Evolutionary conservation across 2,888 invertebrate species (phyloP).

Genomic region (Conomelus anceps): DNA sequence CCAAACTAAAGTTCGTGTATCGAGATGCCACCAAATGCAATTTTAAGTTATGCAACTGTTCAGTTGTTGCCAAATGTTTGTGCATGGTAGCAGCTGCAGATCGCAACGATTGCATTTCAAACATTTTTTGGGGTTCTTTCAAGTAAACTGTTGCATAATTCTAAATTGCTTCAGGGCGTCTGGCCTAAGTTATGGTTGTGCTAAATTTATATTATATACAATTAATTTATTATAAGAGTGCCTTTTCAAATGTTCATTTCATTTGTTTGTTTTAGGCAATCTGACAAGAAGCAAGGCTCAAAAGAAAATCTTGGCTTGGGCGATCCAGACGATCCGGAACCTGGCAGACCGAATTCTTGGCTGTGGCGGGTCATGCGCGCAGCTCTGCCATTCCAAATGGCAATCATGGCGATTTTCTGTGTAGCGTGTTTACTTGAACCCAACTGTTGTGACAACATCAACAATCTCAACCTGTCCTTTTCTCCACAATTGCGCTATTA

Average conservation of each 20-base stretch:
- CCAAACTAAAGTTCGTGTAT: too few relatives aligned
- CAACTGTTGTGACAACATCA: conserved; percentile 69
- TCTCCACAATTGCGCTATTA: conserved; percentile 76
- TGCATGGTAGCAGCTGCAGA: too few relatives aligned
- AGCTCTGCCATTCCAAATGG: conserved; percentile 71
- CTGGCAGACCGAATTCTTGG: conserved; percentile 37
- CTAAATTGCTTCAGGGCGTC: too few relatives aligned
- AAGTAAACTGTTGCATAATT: too few relatives aligned
- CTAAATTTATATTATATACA: neutral
- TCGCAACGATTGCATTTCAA: too few relatives aligned
- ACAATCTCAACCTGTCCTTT: conserved; percentile 65
- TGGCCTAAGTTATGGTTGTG: too few relatives aligned
- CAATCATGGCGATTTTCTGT: conserved; percentile 63
- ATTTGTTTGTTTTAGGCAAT: neutral
- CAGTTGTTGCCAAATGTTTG: too few relatives aligned
- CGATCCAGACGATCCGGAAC: conserved; percentile 45
- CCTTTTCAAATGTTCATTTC: neutral
- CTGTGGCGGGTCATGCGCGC: conserved; percentile 62
- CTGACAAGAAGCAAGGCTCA: neutral
- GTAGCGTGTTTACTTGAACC: conserved; percentile 68
- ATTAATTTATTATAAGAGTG: neutral
- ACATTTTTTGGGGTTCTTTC: too few relatives aligned
- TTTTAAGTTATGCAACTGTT: too few relatives aligned
- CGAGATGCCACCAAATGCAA: too few relatives aligned
- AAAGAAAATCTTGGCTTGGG: conserved; percentile 41